Evolutionary conservation across 2,888 invertebrate species (phyloP).

Genomic region (Platycnemis pennipes): DNA sequence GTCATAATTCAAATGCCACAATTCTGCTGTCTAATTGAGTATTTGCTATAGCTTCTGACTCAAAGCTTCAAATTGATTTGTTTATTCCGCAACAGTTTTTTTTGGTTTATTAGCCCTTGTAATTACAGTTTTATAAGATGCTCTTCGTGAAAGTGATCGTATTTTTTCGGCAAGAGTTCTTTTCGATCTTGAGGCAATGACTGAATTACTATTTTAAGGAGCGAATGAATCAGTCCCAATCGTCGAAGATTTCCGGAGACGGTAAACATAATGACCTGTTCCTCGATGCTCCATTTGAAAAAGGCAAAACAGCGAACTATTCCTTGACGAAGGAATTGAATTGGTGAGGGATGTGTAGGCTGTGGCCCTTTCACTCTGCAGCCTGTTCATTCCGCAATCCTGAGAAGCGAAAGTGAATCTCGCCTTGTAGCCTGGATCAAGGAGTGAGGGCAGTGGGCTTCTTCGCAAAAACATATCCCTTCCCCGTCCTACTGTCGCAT

Average conservation of each 20-base stretch:
- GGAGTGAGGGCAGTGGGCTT: not conserved
- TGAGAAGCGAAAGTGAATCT: constrained; percentile 1
- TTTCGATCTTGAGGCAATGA: too few species aligned
- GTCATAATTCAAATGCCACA: too few species aligned
- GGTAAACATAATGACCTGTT: not conserved
- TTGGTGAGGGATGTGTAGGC: not conserved
- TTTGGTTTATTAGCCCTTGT: too few species aligned
- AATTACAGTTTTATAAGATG: too few species aligned
- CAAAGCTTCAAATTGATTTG: too few species aligned
- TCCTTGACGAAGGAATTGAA: not conserved
- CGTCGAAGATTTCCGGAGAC: not conserved
- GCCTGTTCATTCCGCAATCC: not conserved
- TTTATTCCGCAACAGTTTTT: too few species aligned
- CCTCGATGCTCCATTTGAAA: not conserved
- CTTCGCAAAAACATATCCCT: not conserved
- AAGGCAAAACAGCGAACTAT: not conserved
- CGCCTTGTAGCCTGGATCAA: not conserved
- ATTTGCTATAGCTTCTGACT: too few species aligned
- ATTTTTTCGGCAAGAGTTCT: too few species aligned
- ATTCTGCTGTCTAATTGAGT: too few species aligned
- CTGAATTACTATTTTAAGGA: not conserved
- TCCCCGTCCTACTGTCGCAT: not conserved
- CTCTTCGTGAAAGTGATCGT: too few species aligned
- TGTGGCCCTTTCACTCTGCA: not conserved
- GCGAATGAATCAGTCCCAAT: not conserved